Conservation (phyloP, 2,113 vertebrate genomes). For the Pelusios castaneus region DNA sequence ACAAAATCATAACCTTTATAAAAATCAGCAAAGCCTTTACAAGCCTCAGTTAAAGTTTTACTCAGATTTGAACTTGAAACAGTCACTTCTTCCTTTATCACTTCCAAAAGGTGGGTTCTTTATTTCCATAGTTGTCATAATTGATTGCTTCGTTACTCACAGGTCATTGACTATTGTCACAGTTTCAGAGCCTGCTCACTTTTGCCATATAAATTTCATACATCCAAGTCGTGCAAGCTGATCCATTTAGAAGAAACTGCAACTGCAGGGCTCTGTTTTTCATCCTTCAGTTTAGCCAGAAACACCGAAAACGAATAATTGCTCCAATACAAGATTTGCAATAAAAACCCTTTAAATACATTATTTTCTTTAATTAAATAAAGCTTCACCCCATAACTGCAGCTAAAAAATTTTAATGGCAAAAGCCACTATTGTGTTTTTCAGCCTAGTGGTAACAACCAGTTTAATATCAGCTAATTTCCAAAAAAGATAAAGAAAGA, state of each 20-base stretch:
- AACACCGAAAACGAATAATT: constrained; percentile 33
- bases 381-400: background rate
- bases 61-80: background rate
- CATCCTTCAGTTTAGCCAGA: constrained; percentile 13
- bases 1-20: background rate
- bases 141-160: background rate
- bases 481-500: constrained; percentile 74
- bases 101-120: background rate
- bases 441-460: constrained; percentile 15
- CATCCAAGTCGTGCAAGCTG: constrained; percentile 32
- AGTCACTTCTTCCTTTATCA: background rate
- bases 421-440: constrained; percentile 21
- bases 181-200: constrained; percentile 1
- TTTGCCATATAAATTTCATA: constrained; percentile 54
- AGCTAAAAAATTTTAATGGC: background rate
- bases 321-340: rapidly evolving
- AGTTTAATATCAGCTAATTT: constrained; percentile 52
- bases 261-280: constrained; percentile 32
- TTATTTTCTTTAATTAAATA: background rate
- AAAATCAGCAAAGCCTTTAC: background rate
- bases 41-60: background rate
- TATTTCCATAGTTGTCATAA: background rate
- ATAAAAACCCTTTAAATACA: background rate
- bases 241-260: constrained; percentile 36
- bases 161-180: background rate